Conservation (phyloP, 53 echinoderm and acorn worm species). For the Astropecten irregularis region DNA sequence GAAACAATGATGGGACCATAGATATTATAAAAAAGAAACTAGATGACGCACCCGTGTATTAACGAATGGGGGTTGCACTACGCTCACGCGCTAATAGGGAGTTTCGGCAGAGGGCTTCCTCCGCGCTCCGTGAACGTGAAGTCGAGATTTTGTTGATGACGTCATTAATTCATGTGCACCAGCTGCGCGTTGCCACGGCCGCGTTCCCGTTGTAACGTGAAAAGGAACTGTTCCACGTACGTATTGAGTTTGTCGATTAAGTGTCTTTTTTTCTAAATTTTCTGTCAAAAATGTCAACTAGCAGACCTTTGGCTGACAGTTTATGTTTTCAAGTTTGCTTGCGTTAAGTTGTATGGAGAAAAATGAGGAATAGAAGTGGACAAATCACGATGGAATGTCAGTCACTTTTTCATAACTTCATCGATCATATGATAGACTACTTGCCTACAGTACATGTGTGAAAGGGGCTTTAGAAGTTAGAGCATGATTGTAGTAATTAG, state of each 20-base stretch:
- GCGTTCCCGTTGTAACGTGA: background rate
- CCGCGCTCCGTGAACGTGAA: background rate
- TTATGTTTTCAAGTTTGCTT: background rate
- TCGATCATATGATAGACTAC: too few relatives aligned
- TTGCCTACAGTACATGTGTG: too few relatives aligned
- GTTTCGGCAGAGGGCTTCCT: background rate
- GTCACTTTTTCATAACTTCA: background rate
- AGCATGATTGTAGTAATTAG: too few relatives aligned
- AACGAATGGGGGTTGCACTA: too few relatives aligned
- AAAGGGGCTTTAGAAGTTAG: too few relatives aligned
- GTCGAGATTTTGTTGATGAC: slow-evolving; percentile 3
- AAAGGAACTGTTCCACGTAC: background rate
- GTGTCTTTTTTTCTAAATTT: background rate
- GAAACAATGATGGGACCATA: too few relatives aligned
- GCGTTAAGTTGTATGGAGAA: background rate
- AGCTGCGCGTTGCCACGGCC: background rate
- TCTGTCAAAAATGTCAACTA: background rate
- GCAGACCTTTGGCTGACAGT: background rate
- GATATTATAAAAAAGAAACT: too few relatives aligned
- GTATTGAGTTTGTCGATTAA: background rate
- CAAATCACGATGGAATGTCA: background rate
- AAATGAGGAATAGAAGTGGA: background rate
- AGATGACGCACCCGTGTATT: too few relatives aligned
- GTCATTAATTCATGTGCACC: background rate
- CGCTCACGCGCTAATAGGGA: too few relatives aligned